Conservation (phyloP, 2,888 invertebrate genomes). For the Drosophila engyochracea region DNA sequence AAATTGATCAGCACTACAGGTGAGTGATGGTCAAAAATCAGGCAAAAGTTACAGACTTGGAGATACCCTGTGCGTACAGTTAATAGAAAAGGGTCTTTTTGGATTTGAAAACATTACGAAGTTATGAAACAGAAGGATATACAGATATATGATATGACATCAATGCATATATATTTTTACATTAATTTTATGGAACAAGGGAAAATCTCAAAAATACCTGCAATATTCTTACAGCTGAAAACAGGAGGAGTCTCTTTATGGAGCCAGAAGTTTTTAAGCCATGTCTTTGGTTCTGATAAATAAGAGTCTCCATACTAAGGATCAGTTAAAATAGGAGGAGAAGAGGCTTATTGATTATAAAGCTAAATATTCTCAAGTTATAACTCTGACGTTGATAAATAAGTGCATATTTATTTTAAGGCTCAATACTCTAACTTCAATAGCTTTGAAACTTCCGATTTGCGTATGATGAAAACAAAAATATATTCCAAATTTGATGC, state of each 20-base stretch:
- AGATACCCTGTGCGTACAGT: background rate
- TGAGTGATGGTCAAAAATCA: conserved; percentile 83
- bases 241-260: background rate
- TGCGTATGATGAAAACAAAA: background rate
- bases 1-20: conserved; percentile 97
- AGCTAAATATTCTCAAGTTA: background rate
- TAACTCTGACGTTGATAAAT: background rate
- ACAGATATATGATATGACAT: background rate
- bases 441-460: background rate
- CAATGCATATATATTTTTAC: background rate
- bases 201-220: background rate
- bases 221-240: background rate
- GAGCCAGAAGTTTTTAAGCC: background rate
- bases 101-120: background rate
- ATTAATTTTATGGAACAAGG: background rate
- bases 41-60: background rate
- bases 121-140: background rate
- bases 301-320: background rate
- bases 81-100: background rate
- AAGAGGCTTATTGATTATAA: background rate
- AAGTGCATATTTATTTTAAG: background rate
- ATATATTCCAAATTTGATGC: background rate
- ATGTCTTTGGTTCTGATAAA: background rate
- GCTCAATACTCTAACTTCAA: too few relatives aligned
- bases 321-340: background rate